Conservation (phyloP, 1,140 invertebrate genomes). For the Macrosteles quadrilineatus region DNA sequence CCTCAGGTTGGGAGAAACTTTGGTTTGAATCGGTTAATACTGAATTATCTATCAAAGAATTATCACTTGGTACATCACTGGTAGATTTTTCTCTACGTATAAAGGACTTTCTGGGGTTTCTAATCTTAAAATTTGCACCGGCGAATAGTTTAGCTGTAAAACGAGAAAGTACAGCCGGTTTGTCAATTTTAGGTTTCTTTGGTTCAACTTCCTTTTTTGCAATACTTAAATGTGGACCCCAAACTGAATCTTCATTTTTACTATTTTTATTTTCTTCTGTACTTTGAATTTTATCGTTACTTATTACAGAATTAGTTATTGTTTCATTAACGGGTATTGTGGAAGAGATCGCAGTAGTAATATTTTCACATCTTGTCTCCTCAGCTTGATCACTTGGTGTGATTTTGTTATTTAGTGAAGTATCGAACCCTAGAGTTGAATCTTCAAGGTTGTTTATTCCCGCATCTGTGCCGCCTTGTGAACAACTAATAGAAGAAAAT, state of each 20-base stretch:
- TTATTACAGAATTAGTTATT: no score
- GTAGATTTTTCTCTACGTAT: conserved; percentile 30
- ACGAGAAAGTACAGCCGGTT: conserved; percentile 51
- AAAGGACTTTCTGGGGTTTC: conserved; percentile 68
- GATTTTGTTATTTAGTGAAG: neutral
- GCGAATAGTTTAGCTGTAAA: conserved; percentile 72
- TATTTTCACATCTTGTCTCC: neutral
- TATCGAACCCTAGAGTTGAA: neutral
- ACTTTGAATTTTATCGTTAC: no score
- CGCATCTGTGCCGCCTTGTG: neutral
- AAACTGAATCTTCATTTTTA: conserved; percentile 46
- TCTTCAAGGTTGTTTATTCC: conserved; percentile 25
- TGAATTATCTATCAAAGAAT: neutral
- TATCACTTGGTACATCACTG: neutral
- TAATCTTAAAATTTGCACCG: conserved; percentile 64
- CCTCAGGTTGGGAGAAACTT: conserved; percentile 37
- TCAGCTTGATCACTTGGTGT: no score
- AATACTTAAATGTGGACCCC: conserved; percentile 61
- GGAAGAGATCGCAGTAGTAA: neutral
- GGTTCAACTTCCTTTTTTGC: conserved; percentile 43
- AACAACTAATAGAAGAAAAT: neutral
- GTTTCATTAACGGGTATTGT: neutral
- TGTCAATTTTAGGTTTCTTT: conserved; percentile 44
- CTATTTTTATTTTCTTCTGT: neutral
- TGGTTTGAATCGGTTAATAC: conserved; percentile 29